Evolutionary conservation across 2,888 invertebrate species (phyloP).

Genomic region (Philereme vetulata): DNA sequence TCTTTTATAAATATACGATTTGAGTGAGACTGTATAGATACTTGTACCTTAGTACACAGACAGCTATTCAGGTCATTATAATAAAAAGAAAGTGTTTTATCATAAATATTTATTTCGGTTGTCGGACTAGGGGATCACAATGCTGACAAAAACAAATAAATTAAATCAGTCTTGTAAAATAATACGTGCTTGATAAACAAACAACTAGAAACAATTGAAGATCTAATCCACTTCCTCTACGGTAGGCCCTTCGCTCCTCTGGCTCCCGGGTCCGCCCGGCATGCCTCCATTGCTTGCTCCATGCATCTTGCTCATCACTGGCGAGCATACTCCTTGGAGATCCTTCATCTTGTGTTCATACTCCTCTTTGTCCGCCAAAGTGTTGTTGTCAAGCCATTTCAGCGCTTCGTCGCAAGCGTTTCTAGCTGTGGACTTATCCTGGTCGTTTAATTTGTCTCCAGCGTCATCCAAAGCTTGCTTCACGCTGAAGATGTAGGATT

Average conservation of each 20-base stretch:
- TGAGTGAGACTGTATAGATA: too few species aligned
- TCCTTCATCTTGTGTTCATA: slow-evolving; percentile 85
- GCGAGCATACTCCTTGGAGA: slow-evolving; percentile 83
- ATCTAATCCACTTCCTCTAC: slow-evolving; percentile 65
- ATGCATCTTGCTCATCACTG: slow-evolving; percentile 83
- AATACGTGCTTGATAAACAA: slow-evolving; percentile 12
- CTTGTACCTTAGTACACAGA: too few species aligned
- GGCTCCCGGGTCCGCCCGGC: slow-evolving; percentile 34
- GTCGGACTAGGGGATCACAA: slow-evolving; percentile 34
- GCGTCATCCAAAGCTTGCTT: slow-evolving; percentile 88
- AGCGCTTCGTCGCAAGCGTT: slow-evolving; percentile 84
- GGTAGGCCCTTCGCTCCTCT: slow-evolving; percentile 51
- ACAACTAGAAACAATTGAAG: slow-evolving; percentile 22
- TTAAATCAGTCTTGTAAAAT: slow-evolving; percentile 38
- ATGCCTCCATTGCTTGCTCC: slow-evolving; percentile 67
- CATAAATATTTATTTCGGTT: slow-evolving; percentile 23
- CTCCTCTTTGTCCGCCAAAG: slow-evolving; percentile 86
- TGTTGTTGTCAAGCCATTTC: slow-evolving; percentile 88
- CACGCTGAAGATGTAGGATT: slow-evolving; percentile 87
- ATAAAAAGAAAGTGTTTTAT: slow-evolving; percentile 6
- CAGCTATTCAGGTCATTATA: background rate
- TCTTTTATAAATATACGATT: too few species aligned
- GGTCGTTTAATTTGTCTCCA: slow-evolving; percentile 83
- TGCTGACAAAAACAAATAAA: slow-evolving; percentile 29
- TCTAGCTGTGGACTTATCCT: slow-evolving; percentile 83